Percentiles rank a stretch among this genome's conserved stretches.
phyloP scores from a whole-genome alignment of 2,888 invertebrate species.

The Nephrocerus scutellatus region DNA sequence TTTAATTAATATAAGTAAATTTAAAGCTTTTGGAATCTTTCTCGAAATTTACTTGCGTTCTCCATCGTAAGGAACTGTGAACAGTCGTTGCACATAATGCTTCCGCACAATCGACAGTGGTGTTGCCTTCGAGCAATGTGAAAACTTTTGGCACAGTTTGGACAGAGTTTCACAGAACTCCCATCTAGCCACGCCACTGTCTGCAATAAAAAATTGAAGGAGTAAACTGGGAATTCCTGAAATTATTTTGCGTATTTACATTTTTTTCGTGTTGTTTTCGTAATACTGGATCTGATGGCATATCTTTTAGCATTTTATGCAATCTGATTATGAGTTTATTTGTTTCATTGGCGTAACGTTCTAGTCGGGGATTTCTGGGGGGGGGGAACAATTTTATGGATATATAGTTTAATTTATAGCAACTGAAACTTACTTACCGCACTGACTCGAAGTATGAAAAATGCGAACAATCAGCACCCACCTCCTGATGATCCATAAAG shows the following conservation, averaged over 20 bases:
- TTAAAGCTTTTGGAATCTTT: background rate
- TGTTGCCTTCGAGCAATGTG: constrained; percentile 83
- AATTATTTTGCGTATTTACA: constrained; percentile 40
- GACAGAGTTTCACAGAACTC: constrained; percentile 79
- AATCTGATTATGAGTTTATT: constrained; percentile 91
- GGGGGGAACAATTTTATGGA: no score
- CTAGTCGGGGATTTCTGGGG: constrained; percentile 64
- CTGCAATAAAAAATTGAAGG: constrained; percentile 34
- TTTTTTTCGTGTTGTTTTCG: constrained; percentile 68
- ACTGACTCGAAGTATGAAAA: constrained; percentile 70
- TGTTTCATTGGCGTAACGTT: constrained; percentile 87
- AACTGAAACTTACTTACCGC: constrained; percentile 45
- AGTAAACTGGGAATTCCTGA: background rate
- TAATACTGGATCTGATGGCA: constrained; percentile 65
- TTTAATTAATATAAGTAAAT: constrained; percentile 3
- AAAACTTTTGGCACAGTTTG: constrained; percentile 84
- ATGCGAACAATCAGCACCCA: constrained; percentile 51
- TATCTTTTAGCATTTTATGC: constrained; percentile 79
- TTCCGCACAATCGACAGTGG: constrained; percentile 92
- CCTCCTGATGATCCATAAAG: constrained; percentile 45
- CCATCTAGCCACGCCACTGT: constrained; percentile 92
- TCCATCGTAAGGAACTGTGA: constrained; percentile 75
- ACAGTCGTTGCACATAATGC: constrained; percentile 87
- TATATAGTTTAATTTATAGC: constrained; percentile 35
- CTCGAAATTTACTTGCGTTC: constrained; percentile 61